Evolutionary conservation across 2,113 vertebrate genomes (phyloP).

Genomic region (Rousettus leschenaultii): DNA sequence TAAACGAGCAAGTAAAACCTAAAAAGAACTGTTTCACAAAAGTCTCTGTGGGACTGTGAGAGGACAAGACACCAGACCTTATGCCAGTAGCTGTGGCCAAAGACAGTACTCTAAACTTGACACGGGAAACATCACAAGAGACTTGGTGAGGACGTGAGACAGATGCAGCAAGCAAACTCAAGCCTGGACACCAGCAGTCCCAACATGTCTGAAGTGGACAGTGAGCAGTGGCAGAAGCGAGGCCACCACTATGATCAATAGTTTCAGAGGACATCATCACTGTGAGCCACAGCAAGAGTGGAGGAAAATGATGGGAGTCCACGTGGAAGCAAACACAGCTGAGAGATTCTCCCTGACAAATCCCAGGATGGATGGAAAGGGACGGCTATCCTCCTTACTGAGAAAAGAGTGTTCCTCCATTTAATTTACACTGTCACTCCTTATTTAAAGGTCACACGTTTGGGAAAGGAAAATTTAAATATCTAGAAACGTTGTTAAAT

Average conservation of each 20-base stretch:
- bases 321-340: neutral
- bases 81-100: neutral
- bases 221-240: neutral
- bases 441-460: constrained; percentile 2
- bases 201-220: too few relatives aligned
- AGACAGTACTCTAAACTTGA: neutral
- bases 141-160: neutral
- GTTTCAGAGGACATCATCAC: neutral
- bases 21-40: neutral
- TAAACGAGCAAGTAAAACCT: neutral
- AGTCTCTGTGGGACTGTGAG: neutral
- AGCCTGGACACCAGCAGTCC: neutral
- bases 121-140: neutral
- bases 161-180: neutral
- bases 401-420: neutral
- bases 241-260: neutral
- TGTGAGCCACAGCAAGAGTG: neutral
- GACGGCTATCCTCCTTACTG: neutral
- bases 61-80: neutral
- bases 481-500: neutral
- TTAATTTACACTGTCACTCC: neutral
- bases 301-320: neutral
- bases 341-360: neutral
- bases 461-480: neutral
- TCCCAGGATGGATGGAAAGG: neutral